Evolutionary conservation across 2,113 vertebrate species (phyloP).

Genomic region (Numenius arquata): DNA sequence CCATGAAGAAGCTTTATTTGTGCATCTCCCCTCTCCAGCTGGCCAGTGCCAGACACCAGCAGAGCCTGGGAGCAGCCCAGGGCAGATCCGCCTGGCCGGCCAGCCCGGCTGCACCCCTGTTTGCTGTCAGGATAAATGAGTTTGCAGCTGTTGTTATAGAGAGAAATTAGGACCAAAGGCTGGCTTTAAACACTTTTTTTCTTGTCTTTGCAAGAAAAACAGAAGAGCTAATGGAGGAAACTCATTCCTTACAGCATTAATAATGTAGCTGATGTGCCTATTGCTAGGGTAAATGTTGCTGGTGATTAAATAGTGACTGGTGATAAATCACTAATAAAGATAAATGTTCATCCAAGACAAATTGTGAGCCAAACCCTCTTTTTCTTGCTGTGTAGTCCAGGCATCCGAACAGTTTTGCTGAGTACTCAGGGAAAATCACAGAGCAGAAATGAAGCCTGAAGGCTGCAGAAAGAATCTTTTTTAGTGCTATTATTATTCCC

Average conservation of each 20-base stretch:
- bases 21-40: rapidly evolving
- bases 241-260: neutral
- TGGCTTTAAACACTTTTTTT: neutral
- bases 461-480: neutral
- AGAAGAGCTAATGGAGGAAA: neutral
- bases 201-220: neutral
- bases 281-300: neutral
- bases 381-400: neutral
- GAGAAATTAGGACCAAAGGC: neutral
- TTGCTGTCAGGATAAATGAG: neutral
- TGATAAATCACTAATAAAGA: neutral
- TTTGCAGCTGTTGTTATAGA: neutral
- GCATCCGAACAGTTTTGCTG: neutral
- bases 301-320: neutral
- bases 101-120: neutral
- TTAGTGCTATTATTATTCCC: neutral
- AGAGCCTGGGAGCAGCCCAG: neutral
- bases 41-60: neutral
- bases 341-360: neutral
- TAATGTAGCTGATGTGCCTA: neutral
- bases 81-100: neutral
- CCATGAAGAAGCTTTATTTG: neutral
- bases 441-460: neutral
- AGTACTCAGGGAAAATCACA: neutral
- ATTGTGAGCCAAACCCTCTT: neutral